These are phyloP conservation scores for Criorhina ranunculi DNA, from an alignment of 2,888 invertebrate species.

Conservation along the genomic window DNA sequence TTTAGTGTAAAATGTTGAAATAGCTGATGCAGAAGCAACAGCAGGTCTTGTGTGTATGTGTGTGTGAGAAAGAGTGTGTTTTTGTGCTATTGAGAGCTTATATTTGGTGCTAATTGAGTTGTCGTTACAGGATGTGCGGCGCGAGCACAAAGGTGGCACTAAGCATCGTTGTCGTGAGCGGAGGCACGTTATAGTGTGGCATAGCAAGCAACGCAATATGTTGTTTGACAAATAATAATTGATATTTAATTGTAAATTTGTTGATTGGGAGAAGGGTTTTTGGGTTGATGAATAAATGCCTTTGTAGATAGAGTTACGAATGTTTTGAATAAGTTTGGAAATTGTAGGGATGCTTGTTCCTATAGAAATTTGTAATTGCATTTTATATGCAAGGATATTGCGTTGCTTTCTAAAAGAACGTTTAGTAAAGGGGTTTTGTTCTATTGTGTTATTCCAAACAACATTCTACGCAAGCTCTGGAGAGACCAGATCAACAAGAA, in stretches of 20 bases:
- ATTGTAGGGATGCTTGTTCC: too few relatives aligned
- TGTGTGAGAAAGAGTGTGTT: background rate
- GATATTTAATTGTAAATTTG: slow-evolving; percentile 70
- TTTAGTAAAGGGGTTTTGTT: too few relatives aligned
- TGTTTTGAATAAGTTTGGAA: too few relatives aligned
- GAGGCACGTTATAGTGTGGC: background rate
- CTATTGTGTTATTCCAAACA: too few relatives aligned
- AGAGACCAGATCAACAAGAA: too few relatives aligned
- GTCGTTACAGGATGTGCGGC: slow-evolving; percentile 71
- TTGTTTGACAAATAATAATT: slow-evolving; percentile 70
- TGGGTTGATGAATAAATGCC: too few relatives aligned
- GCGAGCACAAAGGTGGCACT: slow-evolving; percentile 57
- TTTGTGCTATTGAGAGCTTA: slow-evolving; percentile 32
- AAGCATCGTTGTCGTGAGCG: slow-evolving; percentile 14
- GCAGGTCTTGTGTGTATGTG: slow-evolving; percentile 26
- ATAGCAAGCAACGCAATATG: slow-evolving; percentile 52
- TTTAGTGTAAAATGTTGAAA: slow-evolving; percentile 54
- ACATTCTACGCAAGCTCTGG: too few relatives aligned
- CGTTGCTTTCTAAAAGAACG: too few relatives aligned
- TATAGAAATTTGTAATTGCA: too few relatives aligned
- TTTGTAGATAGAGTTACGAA: too few relatives aligned
- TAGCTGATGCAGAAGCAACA: slow-evolving; percentile 49
- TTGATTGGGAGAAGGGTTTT: slow-evolving; percentile 4
- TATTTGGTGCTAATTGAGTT: slow-evolving; percentile 75
- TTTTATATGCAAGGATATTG: too few relatives aligned